Conservation (phyloP, 2,113 vertebrate species). For the Macheiramphus alcinus region DNA sequence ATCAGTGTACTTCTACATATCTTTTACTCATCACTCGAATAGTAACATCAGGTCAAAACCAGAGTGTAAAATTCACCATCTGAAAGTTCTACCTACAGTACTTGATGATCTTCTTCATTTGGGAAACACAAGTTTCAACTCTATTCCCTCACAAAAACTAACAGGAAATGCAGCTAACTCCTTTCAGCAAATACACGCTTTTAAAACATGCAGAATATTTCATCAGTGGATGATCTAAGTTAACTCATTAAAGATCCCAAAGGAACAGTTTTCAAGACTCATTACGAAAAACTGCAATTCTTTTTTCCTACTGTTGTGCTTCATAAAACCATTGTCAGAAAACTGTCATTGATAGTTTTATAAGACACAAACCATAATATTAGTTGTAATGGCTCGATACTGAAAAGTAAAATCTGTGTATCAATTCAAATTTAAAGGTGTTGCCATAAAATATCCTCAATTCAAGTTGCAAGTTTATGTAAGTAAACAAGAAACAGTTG, state of each 20-base stretch:
- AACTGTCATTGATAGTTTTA: not conserved
- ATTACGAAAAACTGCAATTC: not conserved
- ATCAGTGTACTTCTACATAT: accelerated
- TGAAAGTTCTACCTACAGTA: not conserved
- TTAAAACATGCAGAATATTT: not conserved
- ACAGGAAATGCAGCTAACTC: not conserved
- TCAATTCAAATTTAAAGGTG: not conserved
- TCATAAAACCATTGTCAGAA: not conserved
- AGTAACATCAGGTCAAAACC: not conserved
- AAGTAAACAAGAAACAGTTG: not conserved
- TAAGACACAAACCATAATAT: not conserved
- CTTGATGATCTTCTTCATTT: not conserved
- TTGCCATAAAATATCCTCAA: not conserved
- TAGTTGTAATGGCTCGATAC: not conserved
- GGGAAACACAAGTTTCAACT: not conserved
- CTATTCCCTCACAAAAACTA: not conserved
- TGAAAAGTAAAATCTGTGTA: not conserved
- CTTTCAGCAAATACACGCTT: not conserved
- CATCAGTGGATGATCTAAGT: not conserved
- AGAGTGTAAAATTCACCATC: not conserved
- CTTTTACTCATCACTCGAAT: not conserved
- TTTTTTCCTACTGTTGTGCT: not conserved
- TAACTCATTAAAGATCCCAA: not conserved
- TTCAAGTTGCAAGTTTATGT: not conserved
- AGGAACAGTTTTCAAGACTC: not conserved